Conservation (phyloP, 2,113 vertebrate species). For the Gobiocypris rarus region DNA sequence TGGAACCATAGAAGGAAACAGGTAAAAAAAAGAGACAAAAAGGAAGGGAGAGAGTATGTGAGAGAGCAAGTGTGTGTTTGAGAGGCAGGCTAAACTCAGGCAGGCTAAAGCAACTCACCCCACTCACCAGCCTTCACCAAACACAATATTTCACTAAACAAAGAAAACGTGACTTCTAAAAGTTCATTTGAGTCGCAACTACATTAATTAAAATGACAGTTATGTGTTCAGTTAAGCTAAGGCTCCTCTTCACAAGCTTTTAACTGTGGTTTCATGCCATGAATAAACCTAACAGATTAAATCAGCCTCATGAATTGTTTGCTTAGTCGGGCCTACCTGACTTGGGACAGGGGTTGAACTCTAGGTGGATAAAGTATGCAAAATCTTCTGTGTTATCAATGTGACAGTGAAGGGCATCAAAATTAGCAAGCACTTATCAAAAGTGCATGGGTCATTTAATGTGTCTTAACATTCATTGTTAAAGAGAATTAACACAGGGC, state of each 20-base stretch:
- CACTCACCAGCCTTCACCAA: slow-evolving; percentile 32
- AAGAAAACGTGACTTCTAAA: slow-evolving; percentile 50
- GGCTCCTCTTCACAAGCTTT: slow-evolving; percentile 29
- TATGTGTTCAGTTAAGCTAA: slow-evolving; percentile 56
- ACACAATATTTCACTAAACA: slow-evolving; percentile 41
- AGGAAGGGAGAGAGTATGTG: slow-evolving; percentile 55
- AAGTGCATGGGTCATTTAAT: background rate
- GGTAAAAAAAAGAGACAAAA: slow-evolving; percentile 48
- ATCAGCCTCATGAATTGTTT: slow-evolving; percentile 46
- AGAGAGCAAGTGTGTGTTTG: slow-evolving; percentile 54
- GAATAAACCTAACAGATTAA: slow-evolving; percentile 50
- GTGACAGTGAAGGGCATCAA: background rate
- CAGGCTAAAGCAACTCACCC: slow-evolving; percentile 58
- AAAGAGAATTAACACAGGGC: background rate
- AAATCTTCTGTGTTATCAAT: slow-evolving; percentile 15
- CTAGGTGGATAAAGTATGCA: slow-evolving; percentile 6
- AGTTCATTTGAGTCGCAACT: slow-evolving; percentile 60
- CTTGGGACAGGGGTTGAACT: slow-evolving; percentile 28
- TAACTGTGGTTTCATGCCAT: slow-evolving; percentile 42
- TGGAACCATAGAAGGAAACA: slow-evolving; percentile 61
- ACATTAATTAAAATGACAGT: slow-evolving; percentile 65
- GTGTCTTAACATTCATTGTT: slow-evolving; percentile 3
- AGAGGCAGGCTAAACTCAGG: background rate
- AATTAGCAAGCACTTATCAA: background rate
- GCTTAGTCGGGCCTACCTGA: slow-evolving; percentile 26